Evolutionary conservation across 1,140 invertebrate species (phyloP).

Genomic region (Apis florea): DNA sequence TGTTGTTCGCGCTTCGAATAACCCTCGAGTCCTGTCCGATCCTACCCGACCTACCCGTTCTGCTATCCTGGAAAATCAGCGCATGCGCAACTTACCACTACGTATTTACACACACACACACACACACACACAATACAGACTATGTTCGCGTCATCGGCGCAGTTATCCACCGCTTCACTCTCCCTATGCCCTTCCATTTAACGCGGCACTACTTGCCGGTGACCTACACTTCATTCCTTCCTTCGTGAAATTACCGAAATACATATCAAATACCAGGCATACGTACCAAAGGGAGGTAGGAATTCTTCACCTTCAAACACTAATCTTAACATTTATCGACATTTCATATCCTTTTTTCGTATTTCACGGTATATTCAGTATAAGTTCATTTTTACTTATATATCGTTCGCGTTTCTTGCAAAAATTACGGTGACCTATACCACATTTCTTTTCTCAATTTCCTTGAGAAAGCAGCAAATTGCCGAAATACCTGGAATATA

Average conservation of each 20-base stretch:
- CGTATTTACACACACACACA: background rate
- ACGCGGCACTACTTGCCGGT: background rate
- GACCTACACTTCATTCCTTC: no score
- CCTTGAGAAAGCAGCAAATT: background rate
- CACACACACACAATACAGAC: background rate
- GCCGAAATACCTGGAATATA: background rate
- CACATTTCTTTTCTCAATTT: background rate
- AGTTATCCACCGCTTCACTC: background rate
- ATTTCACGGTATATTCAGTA: no score
- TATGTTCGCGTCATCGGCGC: constrained; percentile 27
- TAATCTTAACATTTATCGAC: no score
- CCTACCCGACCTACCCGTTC: constrained; percentile 7
- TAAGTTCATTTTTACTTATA: no score
- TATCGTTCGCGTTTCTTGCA: no score
- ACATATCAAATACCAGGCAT: no score
- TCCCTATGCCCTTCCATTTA: background rate
- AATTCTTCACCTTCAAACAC: no score
- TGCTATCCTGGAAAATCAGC: constrained; percentile 43
- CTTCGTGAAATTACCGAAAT: no score
- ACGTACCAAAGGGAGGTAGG: no score
- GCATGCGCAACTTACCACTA: constrained; percentile 42
- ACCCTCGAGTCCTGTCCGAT: constrained; percentile 45
- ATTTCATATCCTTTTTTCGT: no score
- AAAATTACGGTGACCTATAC: background rate
- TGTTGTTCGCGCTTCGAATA: constrained; percentile 68